Base-by-base conservation (phyloP, 1,140 invertebrate genomes). In the Drosophila neocordata region DNA sequence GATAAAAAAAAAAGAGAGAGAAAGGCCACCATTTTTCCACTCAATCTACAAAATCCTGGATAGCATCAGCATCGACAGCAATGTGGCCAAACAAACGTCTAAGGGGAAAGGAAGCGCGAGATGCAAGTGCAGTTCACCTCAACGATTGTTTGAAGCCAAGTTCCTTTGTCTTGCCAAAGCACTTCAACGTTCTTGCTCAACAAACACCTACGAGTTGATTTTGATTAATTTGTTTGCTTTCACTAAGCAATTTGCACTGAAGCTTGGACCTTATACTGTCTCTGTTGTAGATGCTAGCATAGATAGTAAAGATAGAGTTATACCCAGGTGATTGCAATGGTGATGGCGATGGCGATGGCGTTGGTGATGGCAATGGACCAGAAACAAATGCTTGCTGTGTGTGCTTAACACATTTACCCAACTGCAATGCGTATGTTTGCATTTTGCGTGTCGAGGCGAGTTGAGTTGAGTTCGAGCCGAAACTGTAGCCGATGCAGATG, bases 171-270 rank as follows among this genome's bases (percentile, higher is more conserved):
- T 48, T 44, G 13, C 5, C 7, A 15, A 18, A 18, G 41, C 13
- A 44, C 9, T 35, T 35, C 34, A 12, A 9, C 34, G 11, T 35
- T 35, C 41, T 48, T 18, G 11, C 55, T 12, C 55, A 35, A 12
- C 71, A 73, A 69, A 80, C 81, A 73, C 72, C 73, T 68, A 60
- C 48, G 73, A 68, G 71, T 82, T 82, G 82, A 87, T 82, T 87
- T 88, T 87, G 82, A 87, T 88, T 87, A 87, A 88, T 87, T 87
- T 88, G 82, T 88, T 87, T 88, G 82, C 78, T 75, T 78, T 87
- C 74, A 81, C 81, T 81, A 81, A 81, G 82, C 78, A 84, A 84
- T 84, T 84, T 85, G 77, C 73, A 69, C 60, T 27, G 35, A 37
- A 57, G 48, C 41, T 56, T 68, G 61, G 67, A 48, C 41, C 41